Base-by-base conservation (phyloP, 2,888 invertebrate genomes). In the Yponomeuta plumbellus region DNA sequence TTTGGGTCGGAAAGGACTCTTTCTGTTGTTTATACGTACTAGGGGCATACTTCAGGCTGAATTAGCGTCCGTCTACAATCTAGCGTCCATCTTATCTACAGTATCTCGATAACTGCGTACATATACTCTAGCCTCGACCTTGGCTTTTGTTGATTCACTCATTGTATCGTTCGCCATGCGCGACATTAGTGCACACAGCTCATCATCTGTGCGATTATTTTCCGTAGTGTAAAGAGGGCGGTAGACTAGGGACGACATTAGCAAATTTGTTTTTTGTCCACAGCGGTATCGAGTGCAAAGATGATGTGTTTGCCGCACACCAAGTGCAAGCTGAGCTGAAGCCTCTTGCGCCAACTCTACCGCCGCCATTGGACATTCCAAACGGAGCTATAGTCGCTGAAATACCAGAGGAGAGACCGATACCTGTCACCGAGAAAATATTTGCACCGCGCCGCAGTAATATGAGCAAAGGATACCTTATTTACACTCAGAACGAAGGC, bases 401-500 rank as follows among this genome's bases (percentile, higher is more conserved):
- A 44, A 75, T 88, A 68, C 75, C 80, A 61, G 86, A 89, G 70
- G 85, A 86, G 72, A 81, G 92, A 69, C 94, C 95, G 23, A 93
- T 93, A 80, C 94, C 94, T 67, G 94, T 95, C 71, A 95, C 96
- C 69, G 93, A 94, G 78, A 94, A 94, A 74, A 94, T 96, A 80
- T 96, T 97, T 84, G 95, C 94, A 71, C 96, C 95, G 73, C 93
- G 95, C 85, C 95, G 96, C 75, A 94, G 97, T 93, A 97, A 97
- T 89, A 98, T 98, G 97, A 97, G 96, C 92, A 96, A 96, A 88
- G 97, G 96, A 86, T 98, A 95, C 93, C 93, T 97, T 81, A 95
- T 95, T 87, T 97, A 96, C 90, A 94, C 95, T 77, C 96, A 96
- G 81, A 95, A 96, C 90, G 95, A 95, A 85, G 96, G 96, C 83